Evolutionary conservation across 2,113 vertebrate species (phyloP), one percentile per base, ranked within the genome.

Genomic region (Symphodus melops): DNA sequence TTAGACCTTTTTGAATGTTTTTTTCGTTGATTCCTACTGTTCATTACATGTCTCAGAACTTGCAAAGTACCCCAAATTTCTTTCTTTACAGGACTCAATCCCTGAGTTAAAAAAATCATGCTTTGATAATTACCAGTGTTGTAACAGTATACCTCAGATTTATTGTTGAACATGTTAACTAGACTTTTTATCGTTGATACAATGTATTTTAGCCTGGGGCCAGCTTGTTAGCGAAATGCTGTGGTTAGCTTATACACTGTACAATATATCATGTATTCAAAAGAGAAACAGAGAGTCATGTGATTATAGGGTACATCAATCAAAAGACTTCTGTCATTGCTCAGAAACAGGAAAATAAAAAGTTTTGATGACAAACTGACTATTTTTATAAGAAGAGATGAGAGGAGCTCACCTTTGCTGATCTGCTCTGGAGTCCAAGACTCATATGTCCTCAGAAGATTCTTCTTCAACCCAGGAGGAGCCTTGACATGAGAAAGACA

Each of bases 401-500:
- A 53, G 23, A 72, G 3, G 21, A 61, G 13, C n/a, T 37, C 25
- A 92, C 91, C 92, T 92, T 95, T 97, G 87, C 90, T 96, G 87
- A 99, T 96, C 89, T 99, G 96, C 64, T 99, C 96, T 20, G 96
- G 92, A 55, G 92, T 96, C 98, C 98, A 99, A 2, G 97, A 97
- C 84, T 99, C 98, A 0, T 99, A 99, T 14, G 98, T 99, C 71
- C 98, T 92, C 90, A 97, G 85, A 49, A 99, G 93, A 90, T 99
- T 99, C 91, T 98, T 99, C 93, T 99, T 99, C 57, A 99, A 92
- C 48, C 98, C 98, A 33, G 97, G 98, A 75, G 98, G 98, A 81
- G 97, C 96, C 98, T 99, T 75, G 12, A 58, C 67, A 83, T 81
- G 79, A 72, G 0, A 68, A 67, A 53, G 14, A 19, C 55, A 20